Percentiles rank a stretch among this genome's conserved stretches.
These are phyloP conservation scores for Polydrusus pterygomalis DNA, from an alignment of 2,888 invertebrate genomes.

Conservation along the genomic window DNA sequence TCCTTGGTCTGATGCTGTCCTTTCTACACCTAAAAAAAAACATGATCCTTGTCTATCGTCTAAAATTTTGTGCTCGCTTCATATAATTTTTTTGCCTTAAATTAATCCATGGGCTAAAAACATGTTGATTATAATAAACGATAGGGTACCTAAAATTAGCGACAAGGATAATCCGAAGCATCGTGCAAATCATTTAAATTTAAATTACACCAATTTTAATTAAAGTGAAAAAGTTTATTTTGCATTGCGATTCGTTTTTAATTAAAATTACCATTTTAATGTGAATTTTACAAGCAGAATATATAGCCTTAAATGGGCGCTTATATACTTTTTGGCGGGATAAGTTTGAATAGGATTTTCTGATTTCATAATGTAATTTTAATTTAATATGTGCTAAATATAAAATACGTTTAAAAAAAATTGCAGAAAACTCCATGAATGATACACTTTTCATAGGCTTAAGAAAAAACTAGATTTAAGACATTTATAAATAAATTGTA, in stretches of 20 bases:
- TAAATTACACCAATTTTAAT: conserved; percentile 49
- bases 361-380: too few species aligned
- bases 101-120: neutral
- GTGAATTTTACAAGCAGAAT: conserved; percentile 50
- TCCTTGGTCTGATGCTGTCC: too few species aligned
- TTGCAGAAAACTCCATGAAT: too few species aligned
- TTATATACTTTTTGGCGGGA: conserved; percentile 1
- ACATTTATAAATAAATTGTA: too few species aligned
- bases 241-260: conserved; percentile 52
- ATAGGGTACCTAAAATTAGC: conserved; percentile 17
- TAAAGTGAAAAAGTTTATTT: conserved; percentile 53
- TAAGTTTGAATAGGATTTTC: neutral
- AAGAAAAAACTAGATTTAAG: too few species aligned
- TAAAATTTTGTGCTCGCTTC: too few species aligned
- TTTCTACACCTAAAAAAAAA: too few species aligned
- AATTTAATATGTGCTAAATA: too few species aligned
- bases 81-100: too few species aligned
- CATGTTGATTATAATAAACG: conserved; percentile 11
- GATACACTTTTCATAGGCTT: too few species aligned
- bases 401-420: too few species aligned
- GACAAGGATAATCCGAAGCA: conserved; percentile 22
- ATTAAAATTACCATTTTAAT: conserved; percentile 56
- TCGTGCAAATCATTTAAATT: conserved; percentile 40
- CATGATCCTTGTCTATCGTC: too few species aligned
- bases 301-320: conserved; percentile 21